These are phyloP conservation scores for Synergus gifuensis DNA, from an alignment of 2,888 invertebrate species.

Conservation along the genomic window DNA sequence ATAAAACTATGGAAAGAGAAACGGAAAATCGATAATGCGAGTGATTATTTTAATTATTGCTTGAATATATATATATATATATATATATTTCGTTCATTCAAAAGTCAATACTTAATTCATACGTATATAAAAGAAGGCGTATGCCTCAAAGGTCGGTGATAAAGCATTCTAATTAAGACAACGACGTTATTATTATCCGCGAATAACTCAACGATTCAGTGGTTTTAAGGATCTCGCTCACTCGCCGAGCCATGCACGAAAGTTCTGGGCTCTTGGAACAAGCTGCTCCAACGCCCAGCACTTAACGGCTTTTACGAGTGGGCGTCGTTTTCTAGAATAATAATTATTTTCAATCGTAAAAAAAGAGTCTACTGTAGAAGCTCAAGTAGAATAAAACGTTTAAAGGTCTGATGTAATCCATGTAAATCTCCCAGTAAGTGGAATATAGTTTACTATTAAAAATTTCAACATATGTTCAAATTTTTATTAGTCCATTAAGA, in stretches of 20 bases:
- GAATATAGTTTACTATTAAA: not conserved
- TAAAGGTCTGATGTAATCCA: not conserved
- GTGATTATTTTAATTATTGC: no score
- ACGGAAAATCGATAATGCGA: no score
- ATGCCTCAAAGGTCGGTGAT: not conserved
- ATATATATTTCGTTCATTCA: not conserved
- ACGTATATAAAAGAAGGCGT: no score
- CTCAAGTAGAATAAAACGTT: not conserved
- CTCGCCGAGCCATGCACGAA: slow-evolving; percentile 9
- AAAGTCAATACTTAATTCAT: no score
- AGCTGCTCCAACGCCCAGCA: slow-evolving; percentile 54
- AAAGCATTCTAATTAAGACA: not conserved
- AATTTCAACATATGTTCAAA: not conserved
- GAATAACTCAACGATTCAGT: slow-evolving; percentile 38
- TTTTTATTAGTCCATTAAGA: no score
- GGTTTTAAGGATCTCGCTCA: slow-evolving; percentile 35
- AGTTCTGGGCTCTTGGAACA: slow-evolving; percentile 30
- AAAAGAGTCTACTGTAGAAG: not conserved
- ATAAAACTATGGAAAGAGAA: no score
- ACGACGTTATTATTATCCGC: slow-evolving; percentile 20
- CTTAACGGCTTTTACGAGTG: slow-evolving; percentile 54
- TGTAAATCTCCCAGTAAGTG: not conserved
- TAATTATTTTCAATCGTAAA: slow-evolving; percentile 51
- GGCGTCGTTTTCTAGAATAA: slow-evolving; percentile 51
- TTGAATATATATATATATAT: no score